phyloP scores from a whole-genome alignment of 1,140 invertebrate genomes.

The Antheraea pernyi region DNA sequence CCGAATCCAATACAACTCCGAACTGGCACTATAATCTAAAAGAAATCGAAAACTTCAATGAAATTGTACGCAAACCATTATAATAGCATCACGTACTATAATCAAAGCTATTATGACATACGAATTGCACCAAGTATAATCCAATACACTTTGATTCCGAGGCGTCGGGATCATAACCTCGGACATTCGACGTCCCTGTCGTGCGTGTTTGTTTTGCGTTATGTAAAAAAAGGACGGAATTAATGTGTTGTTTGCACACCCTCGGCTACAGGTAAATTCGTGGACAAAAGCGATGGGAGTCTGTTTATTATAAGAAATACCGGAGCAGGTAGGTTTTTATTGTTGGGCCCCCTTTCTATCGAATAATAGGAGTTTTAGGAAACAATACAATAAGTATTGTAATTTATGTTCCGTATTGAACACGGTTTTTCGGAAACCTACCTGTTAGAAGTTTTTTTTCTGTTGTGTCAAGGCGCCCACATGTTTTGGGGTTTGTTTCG shows the following conservation, averaged over 20 bases:
- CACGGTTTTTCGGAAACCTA: slow-evolving; percentile 64
- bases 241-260: slow-evolving; percentile 66
- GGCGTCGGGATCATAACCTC: slow-evolving; percentile 57
- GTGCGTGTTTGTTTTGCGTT: slow-evolving; percentile 8
- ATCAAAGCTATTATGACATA: slow-evolving; percentile 77
- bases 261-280: slow-evolving; percentile 66
- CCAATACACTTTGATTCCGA: slow-evolving; percentile 60
- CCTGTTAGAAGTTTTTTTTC: slow-evolving; percentile 32
- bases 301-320: slow-evolving; percentile 68
- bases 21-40: slow-evolving; percentile 43
- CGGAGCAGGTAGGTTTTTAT: slow-evolving; percentile 66
- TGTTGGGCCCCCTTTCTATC: slow-evolving; percentile 49
- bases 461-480: slow-evolving; percentile 31
- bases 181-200: slow-evolving; percentile 42
- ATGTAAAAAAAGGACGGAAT: slow-evolving; percentile 29
- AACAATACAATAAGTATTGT: slow-evolving; percentile 72
- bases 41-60: slow-evolving; percentile 39
- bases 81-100: slow-evolving; percentile 77
- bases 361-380: slow-evolving; percentile 76
- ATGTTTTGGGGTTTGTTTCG: slow-evolving; percentile 54
- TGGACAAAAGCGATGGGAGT: slow-evolving; percentile 67
- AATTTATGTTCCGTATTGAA: slow-evolving; percentile 42
- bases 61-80: slow-evolving; percentile 54
- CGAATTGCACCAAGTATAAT: slow-evolving; percentile 77
- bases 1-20: slow-evolving; percentile 49